Evolutionary conservation across 2,888 invertebrate species (phyloP), one percentile per base, ranked within the genome.

Genomic region (Cheilosia impressa): DNA sequence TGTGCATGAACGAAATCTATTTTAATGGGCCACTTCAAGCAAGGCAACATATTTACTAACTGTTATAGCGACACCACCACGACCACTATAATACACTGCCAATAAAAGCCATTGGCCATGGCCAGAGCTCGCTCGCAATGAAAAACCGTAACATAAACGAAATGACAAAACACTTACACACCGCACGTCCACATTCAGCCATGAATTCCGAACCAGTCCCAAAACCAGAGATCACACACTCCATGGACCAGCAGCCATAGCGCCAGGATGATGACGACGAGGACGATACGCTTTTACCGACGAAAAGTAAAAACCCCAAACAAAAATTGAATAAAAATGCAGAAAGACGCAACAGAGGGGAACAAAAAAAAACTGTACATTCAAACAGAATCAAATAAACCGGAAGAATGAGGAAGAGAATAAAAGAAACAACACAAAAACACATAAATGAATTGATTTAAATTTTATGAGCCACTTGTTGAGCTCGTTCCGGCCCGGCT

Each of bases 391-490:
- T 80, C 53, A 87, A 87, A 83, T 63, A 87, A 82, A 79, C 65
- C 76, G 63, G 75, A 87, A 75, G 68, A 52, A 87, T 60, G 60
- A 80, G 78, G 72, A 83, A 58, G 66, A 80, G 80, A 72, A 85
- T 77, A 87, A 87, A 79, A 84, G 78, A 79, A 73, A 75, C 78
- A 87, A 75, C 84, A 79, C 75, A 76, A 80, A 84, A 88, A 88
- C 88, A 88, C 87, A 88, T 88, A 88, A 88, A 88, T 88, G 88
- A 88, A 88, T 88, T 88, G 88, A 88, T 88, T 88, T 88, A 88
- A 88, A 88, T 88, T 88, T 88, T 88, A 88, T 88, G 88, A 88
- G 88, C 88, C 88, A 88, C 88, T 88, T 88, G 88, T 88, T 88
- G 88, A 87, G 87, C 87, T 73, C 77, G 85, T 87, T 72, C 38